These are phyloP conservation scores for Tribolium freemani DNA, from an alignment of 2,888 invertebrate species.

Conservation along the genomic window DNA sequence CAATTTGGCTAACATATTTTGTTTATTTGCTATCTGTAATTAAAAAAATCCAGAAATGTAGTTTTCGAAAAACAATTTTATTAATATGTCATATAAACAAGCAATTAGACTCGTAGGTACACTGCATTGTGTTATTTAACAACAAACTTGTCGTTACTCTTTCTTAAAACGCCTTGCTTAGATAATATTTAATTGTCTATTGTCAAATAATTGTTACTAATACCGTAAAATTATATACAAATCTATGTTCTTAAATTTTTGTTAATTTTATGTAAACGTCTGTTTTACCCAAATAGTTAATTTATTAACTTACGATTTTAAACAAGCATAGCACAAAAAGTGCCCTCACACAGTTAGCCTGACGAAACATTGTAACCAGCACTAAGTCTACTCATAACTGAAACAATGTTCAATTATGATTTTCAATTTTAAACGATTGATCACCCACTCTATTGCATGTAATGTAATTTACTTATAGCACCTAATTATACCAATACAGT, in stretches of 20 bases:
- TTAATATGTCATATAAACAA: too few relatives aligned
- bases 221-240: too few relatives aligned
- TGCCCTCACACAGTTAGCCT: background rate
- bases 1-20: background rate
- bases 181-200: too few relatives aligned
- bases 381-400: constrained; percentile 22
- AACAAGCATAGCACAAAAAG: background rate
- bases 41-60: too few relatives aligned
- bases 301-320: constrained; percentile 11
- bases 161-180: too few relatives aligned
- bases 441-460: constrained; percentile 15
- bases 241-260: too few relatives aligned
- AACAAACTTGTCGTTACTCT: too few relatives aligned
- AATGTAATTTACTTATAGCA: constrained; percentile 5
- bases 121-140: too few relatives aligned
- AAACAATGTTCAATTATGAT: constrained; percentile 31
- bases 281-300: background rate
- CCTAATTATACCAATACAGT: background rate
- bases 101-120: too few relatives aligned
- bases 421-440: constrained; percentile 24
- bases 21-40: background rate
- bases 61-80: too few relatives aligned
- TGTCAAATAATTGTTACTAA: too few relatives aligned
- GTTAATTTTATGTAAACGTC: too few relatives aligned
- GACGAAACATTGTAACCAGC: constrained; percentile 23